Evolutionary conservation across 2,113 vertebrate species (phyloP).

Genomic region (Phoxinus phoxinus): DNA sequence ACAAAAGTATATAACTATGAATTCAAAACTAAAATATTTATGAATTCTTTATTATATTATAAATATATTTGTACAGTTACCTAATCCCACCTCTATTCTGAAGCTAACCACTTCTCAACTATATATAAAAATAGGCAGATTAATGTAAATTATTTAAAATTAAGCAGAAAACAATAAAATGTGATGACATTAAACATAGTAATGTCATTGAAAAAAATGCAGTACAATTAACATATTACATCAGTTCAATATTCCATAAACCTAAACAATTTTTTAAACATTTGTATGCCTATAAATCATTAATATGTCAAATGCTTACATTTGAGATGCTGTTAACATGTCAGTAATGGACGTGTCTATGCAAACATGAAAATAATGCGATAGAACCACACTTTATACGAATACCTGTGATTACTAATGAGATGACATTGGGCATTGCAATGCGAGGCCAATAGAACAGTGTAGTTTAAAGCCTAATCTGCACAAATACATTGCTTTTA

Average conservation of each 20-base stretch:
- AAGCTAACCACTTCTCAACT: not conserved
- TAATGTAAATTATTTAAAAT: too few species aligned
- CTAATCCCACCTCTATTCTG: not conserved
- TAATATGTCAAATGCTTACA: not conserved
- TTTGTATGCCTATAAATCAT: not conserved
- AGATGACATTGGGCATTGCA: not conserved
- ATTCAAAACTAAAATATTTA: not conserved
- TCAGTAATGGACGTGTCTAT: not conserved
- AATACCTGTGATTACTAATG: not conserved
- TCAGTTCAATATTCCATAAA: not conserved
- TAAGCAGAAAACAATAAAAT: too few species aligned
- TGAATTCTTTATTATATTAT: not conserved
- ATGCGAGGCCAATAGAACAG: not conserved
- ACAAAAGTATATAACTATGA: not conserved
- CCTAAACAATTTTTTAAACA: not conserved
- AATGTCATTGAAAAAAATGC: not conserved
- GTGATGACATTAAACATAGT: not conserved
- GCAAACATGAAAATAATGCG: not conserved
- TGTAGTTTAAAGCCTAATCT: not conserved
- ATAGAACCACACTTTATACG: not conserved
- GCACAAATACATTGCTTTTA: constrained; percentile 17
- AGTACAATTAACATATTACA: not conserved
- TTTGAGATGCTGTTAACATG: not conserved
- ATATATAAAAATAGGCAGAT: too few species aligned
- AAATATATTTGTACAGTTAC: not conserved